Base-by-base conservation (phyloP, 2,888 invertebrate genomes). In the Cremastinae sp. region DNA sequence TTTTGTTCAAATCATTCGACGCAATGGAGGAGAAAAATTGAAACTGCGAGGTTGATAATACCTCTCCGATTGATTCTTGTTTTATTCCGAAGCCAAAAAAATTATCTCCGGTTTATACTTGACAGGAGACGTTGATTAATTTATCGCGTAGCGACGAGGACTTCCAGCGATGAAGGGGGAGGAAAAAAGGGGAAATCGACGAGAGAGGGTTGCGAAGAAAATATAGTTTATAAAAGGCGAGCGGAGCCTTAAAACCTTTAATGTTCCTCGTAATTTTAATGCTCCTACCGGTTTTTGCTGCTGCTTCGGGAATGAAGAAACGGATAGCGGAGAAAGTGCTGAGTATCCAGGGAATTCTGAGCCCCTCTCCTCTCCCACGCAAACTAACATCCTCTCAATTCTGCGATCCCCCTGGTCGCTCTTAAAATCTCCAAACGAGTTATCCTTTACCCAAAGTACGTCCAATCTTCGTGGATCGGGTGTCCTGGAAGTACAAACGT, bases 181-280 rank as follows among this genome's bases (percentile, higher is more conserved):
- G 66, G 61, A 39, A 56, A 47, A 58, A 37, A 39, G 3, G 58
- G 18, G 20, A 7, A 18, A 41, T n/a, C 2, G 7, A 45, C 37
- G 45, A 8, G 61, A 18, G 47, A 14, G 18, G 22, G 39, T 51
- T 51, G 16, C 18, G 39, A 35, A 8, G 37, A 47, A 62, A 56
- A 45, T 58, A 35, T 39, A 37, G 51, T 28, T 22, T 37, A 37
- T 20, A 37, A 35, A 37, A 66, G 56, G n/a, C 43, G 47, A 75
- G 18, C 20, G 79, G 72, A 68, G 47, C 80, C 76, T 80, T 77
- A 80, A 78, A 75, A 74, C 74, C 80, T 79, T 85, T 85, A 85
- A 83, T 80, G 83, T 79, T 59, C 55, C 79, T 84, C 85, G 82
- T 84, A 85, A 84, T 84, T 83, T 82, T 81, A 80, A 83, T 83